Evolutionary conservation across 92 coral and sea anemone genomes (phyloP).

Genomic region (Parazoanthus swiftii): DNA sequence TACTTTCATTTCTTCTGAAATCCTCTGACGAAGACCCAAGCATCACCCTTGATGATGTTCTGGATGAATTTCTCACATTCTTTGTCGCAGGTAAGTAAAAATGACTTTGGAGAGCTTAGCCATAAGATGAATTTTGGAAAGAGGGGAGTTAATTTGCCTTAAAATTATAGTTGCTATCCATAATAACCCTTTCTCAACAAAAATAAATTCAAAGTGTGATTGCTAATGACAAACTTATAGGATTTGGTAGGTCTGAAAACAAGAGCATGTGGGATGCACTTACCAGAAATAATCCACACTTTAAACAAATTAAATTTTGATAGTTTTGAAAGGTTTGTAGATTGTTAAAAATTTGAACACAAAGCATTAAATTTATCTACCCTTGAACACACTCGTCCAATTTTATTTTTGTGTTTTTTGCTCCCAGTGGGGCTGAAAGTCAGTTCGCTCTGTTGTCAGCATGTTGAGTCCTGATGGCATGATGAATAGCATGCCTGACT

Average conservation of each 20-base stretch:
- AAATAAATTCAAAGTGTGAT: neutral
- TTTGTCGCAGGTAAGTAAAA: constrained; percentile 64
- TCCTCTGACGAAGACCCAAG: constrained; percentile 51
- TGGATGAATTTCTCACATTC: constrained; percentile 81
- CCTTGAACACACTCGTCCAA: no score
- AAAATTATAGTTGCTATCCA: no score
- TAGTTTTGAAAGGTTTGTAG: no score
- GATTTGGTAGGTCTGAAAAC: neutral
- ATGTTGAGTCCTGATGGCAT: no score
- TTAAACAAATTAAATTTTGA: no score
- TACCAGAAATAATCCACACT: neutral
- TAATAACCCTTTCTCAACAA: neutral
- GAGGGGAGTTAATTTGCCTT: no score
- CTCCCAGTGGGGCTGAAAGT: no score
- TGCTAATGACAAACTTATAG: neutral
- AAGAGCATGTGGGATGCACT: neutral
- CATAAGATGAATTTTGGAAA: no score
- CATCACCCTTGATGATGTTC: constrained; percentile 61
- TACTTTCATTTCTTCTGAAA: constrained; percentile 60
- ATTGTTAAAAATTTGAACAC: no score
- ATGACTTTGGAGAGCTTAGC: neutral
- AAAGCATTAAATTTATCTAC: no score
- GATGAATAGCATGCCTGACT: neutral
- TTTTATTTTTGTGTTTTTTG: no score
- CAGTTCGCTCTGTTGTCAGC: no score